Base-by-base conservation (phyloP, 2,888 invertebrate species). In the Andrena haemorrhoa region DNA sequence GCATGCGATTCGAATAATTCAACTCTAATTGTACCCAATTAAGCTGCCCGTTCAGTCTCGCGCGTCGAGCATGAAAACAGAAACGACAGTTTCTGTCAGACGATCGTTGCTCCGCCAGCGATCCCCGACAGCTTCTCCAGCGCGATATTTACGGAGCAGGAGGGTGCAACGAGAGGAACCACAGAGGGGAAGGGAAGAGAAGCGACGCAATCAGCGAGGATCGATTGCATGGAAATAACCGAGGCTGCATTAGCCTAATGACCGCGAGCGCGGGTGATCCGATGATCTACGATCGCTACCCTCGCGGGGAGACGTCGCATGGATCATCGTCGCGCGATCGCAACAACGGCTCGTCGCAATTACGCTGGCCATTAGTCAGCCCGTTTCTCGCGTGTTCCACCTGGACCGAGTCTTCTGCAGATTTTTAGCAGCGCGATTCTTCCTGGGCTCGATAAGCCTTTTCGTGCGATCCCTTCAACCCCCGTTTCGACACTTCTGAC, bases 221-320 rank as follows among this genome's bases (percentile, higher is more conserved):
- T 83, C 83, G 85, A 86, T 76, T 61, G 80, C 77, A 70, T 79
- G 83, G 85, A 85, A 86, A 85, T 79, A 83, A 83, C 80, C 78
- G 75, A 73, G 82, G 85, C 82, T 83, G 87, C 86, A 88, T 91
- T 89, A 89, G 90, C 88, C 87, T 89, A 91, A 91, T 89, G 89
- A 89, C 87, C 85, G 86, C 82, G 82, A 85, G 83, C 85, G 84
- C 89, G 88, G 86, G 87, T 86, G 88, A 90, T 90, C 88, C 86
- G 83, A 88, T 90, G 90, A 91, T 91, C 89, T 89, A 90, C 88
- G 90, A 84, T 89, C 86, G 73, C 58, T 69, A 72, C 68, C 75
- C 68, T 56, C 23, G 56, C 85, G 6, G 29, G 53, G 66, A 73
- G 80, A 76, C 78, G 74, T 79, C 79, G 70, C 61, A 58, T 76